Evolutionary conservation across 2,797 vertebrate species (phyloP).

Genomic region (Pipistrellus pipistrellus): DNA sequence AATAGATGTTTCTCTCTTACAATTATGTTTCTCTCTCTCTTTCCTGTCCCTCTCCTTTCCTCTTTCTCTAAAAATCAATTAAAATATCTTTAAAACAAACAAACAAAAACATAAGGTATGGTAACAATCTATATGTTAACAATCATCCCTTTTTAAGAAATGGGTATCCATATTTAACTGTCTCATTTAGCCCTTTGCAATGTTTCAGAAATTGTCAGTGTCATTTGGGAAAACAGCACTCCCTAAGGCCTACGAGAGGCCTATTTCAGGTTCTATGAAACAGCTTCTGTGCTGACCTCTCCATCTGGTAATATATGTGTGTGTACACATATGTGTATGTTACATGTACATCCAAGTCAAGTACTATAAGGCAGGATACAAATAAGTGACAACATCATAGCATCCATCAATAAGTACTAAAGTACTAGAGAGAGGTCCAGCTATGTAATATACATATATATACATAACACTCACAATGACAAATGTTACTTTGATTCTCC

Average conservation of each 20-base stretch:
- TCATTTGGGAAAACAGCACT: constrained; percentile 56
- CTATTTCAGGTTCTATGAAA: constrained; percentile 43
- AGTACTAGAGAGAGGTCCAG: not conserved
- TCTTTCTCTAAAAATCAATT: not conserved
- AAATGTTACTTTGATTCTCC: constrained; percentile 38
- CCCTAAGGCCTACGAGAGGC: constrained; percentile 43
- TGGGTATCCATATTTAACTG: not conserved
- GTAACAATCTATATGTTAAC: constrained; percentile 36
- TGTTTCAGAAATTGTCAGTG: constrained; percentile 16
- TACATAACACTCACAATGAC: not conserved
- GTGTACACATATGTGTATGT: not conserved
- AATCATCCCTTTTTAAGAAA: not conserved
- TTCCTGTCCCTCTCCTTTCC: not conserved
- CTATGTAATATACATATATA: not conserved
- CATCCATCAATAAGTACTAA: not conserved
- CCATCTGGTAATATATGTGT: not conserved
- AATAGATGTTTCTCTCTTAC: not conserved
- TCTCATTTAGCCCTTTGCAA: not conserved
- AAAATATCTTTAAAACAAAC: not conserved
- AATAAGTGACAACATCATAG: not conserved
- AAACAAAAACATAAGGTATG: not conserved
- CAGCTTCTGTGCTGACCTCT: not conserved
- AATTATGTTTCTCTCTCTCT: not conserved
- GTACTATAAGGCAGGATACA: not conserved
- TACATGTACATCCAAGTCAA: not conserved